Conservation (phyloP, 2,113 vertebrate species). For the Blennius ocellaris region DNA sequence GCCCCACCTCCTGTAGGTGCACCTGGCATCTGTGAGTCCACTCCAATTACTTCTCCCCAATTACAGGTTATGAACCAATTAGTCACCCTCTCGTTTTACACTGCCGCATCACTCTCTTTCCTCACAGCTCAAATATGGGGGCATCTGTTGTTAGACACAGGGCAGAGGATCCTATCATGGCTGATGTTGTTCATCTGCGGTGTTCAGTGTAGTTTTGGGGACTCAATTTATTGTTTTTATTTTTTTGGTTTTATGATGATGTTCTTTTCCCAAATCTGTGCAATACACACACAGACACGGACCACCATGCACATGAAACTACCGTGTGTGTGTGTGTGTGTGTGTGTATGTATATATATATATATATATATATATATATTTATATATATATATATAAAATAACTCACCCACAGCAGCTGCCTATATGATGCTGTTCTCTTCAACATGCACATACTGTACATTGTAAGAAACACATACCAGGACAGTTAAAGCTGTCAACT, state of each 20-base stretch:
- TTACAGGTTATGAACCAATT: conserved; percentile 86
- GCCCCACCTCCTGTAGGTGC: conserved; percentile 75
- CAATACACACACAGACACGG: conserved; percentile 58
- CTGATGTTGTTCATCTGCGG: conserved; percentile 7
- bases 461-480: conserved; percentile 64
- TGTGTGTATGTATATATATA: too few species aligned
- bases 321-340: too few species aligned
- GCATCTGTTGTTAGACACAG: conserved; percentile 72
- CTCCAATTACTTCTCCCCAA: conserved; percentile 82
- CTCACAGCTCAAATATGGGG: conserved; percentile 53
- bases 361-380: not conserved
- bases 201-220: conserved; percentile 20
- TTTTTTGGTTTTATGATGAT: not conserved
- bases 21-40: conserved; percentile 83
- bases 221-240: not conserved
- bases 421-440: conserved; percentile 52
- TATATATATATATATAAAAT: conserved; percentile 29
- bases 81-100: conserved; percentile 83
- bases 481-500: conserved; percentile 76
- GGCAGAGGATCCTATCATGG: conserved; percentile 30
- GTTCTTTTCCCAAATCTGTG: conserved; percentile 2
- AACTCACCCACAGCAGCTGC: conserved; percentile 63
- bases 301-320: too few species aligned
- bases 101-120: conserved; percentile 52
- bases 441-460: conserved; percentile 65